Evolutionary conservation across 2,113 vertebrate genomes (phyloP).

Genomic region (Recurvirostra avosetta): DNA sequence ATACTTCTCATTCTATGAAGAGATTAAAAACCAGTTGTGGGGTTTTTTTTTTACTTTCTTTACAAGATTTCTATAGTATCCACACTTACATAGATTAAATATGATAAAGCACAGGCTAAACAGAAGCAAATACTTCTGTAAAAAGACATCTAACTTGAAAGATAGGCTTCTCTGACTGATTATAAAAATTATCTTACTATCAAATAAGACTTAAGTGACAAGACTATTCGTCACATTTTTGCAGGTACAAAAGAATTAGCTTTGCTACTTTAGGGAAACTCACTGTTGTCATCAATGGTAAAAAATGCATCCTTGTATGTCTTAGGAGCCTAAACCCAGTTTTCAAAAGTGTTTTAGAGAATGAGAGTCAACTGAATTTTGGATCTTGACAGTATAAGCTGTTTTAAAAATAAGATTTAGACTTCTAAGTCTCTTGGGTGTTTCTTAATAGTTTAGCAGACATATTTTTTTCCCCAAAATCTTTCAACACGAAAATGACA

Average conservation of each 20-base stretch:
- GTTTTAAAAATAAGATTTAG: not conserved
- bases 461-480: too few relatives aligned
- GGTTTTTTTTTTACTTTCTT: not conserved
- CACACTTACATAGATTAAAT: not conserved
- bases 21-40: not conserved
- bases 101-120: not conserved
- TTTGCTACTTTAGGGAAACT: not conserved
- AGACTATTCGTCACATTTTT: not conserved
- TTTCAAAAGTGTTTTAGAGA: not conserved
- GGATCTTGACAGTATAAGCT: not conserved
- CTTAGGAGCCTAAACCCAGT: not conserved
- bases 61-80: not conserved
- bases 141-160: not conserved
- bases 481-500: not conserved
- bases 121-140: not conserved
- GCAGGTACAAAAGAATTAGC: not conserved
- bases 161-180: not conserved
- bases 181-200: not conserved
- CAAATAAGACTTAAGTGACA: not conserved
- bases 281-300: not conserved
- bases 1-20: not conserved
- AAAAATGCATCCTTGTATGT: not conserved
- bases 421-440: not conserved
- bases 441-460: not conserved
- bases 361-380: not conserved